Percentiles rank a stretch among this genome's conserved stretches.
These are phyloP conservation scores for Villa cingulata DNA, from an alignment of 2,888 invertebrate species.

Conservation along the genomic window DNA sequence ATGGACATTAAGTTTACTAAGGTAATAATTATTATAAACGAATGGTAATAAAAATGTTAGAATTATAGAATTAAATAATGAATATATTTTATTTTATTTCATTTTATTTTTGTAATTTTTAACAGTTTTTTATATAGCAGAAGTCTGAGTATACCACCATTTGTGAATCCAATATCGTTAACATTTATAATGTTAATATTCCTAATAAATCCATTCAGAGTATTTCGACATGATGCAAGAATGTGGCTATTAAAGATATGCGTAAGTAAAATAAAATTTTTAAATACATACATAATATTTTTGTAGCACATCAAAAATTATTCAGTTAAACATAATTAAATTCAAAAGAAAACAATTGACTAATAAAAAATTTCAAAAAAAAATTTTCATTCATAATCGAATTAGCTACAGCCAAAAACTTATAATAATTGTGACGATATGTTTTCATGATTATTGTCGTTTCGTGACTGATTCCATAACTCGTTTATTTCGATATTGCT, in stretches of 20 bases:
- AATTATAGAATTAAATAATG: background rate
- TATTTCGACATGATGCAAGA: slow-evolving; percentile 82
- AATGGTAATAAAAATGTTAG: slow-evolving; percentile 42
- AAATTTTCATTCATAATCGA: too few relatives aligned
- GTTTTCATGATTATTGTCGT: too few relatives aligned
- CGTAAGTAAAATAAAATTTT: slow-evolving; percentile 41
- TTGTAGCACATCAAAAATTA: too few relatives aligned
- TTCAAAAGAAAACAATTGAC: too few relatives aligned
- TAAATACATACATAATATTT: too few relatives aligned
- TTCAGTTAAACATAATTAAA: too few relatives aligned
- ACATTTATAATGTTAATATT: slow-evolving; percentile 70
- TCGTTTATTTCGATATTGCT: too few relatives aligned
- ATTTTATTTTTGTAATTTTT: background rate
- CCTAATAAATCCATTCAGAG: slow-evolving; percentile 81
- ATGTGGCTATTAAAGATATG: slow-evolving; percentile 87
- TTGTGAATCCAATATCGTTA: slow-evolving; percentile 78
- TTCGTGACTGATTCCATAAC: too few relatives aligned
- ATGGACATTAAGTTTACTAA: slow-evolving; percentile 81
- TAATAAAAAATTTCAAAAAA: too few relatives aligned
- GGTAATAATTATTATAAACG: too few relatives aligned
- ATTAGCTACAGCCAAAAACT: too few relatives aligned
- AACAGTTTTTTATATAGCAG: slow-evolving; percentile 46
- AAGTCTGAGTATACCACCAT: slow-evolving; percentile 78
- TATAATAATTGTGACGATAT: too few relatives aligned
- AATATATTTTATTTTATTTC: slow-evolving; percentile 14